A percentile compares a stretch with the other conserved stretches of the same genome.
Conservation (phyloP, 2,888 invertebrate species). For the Caprella mutica region DNA sequence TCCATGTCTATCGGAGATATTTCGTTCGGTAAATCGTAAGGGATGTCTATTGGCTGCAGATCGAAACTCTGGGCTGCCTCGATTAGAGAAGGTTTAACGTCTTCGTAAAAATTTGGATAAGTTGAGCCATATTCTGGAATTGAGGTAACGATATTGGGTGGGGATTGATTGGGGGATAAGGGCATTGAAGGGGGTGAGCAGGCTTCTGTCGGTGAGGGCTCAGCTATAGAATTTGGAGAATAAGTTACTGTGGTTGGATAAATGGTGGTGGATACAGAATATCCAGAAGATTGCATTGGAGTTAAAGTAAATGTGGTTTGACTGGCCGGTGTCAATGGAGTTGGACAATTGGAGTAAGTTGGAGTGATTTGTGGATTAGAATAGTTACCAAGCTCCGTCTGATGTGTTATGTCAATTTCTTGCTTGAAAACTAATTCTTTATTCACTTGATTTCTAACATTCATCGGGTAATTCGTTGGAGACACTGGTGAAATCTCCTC, state of each 20-base stretch:
- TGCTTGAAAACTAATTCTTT: not conserved
- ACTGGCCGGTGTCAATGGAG: not conserved
- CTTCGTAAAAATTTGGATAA: no score
- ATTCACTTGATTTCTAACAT: not conserved
- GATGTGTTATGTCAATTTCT: not conserved
- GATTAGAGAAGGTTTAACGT: constrained; percentile 1
- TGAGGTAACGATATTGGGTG: not conserved
- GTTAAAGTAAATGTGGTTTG: constrained; percentile 8
- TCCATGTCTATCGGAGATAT: constrained; percentile 6
- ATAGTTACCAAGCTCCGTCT: not conserved
- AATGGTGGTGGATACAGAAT: not conserved
- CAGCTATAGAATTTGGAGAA: constrained; percentile 2
- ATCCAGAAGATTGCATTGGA: not conserved
- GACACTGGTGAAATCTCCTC: constrained; percentile 7
- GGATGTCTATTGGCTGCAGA: not conserved
- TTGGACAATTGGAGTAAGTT: not conserved
- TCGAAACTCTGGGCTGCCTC: not conserved
- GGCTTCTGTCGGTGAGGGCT: not conserved
- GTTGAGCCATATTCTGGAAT: no score
- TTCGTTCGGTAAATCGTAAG: not conserved
- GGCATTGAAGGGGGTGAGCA: not conserved
- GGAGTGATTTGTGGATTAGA: not conserved
- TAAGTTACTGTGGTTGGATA: constrained; percentile 6
- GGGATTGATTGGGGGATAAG: not conserved
- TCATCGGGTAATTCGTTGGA: not conserved